These are phyloP conservation scores for Drosophila kanapiae DNA, from an alignment of 1,140 invertebrate species.

Conservation along the genomic window DNA sequence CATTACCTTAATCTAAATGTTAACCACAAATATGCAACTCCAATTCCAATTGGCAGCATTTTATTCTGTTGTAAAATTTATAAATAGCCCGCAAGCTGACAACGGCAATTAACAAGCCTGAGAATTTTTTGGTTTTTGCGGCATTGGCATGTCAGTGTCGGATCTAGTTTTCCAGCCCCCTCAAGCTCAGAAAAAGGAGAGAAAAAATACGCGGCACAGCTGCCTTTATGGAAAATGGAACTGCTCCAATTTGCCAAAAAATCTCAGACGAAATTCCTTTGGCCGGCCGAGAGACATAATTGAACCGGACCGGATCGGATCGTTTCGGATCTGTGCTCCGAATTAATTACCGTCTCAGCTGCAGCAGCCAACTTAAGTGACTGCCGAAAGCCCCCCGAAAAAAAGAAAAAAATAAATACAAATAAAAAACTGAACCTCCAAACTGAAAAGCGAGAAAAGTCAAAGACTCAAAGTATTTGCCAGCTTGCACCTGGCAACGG, in stretches of 20 bases:
- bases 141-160: conserved; percentile 71
- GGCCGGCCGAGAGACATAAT: conserved; percentile 60
- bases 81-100: conserved; percentile 77
- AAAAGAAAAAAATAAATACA: conserved; percentile 10
- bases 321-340: conserved; percentile 50
- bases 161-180: conserved; percentile 29
- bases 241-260: conserved; percentile 77
- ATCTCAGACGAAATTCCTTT: conserved; percentile 74
- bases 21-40: conserved; percentile 51
- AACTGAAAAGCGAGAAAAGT: conserved; percentile 64
- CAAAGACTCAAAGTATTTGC: conserved; percentile 72
- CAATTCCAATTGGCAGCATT: conserved; percentile 40
- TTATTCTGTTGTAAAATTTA: conserved; percentile 59
- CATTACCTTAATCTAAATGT: conserved; percentile 43
- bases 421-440: conserved; percentile 27
- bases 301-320: conserved; percentile 66
- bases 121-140: conserved; percentile 61
- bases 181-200: conserved; percentile 6
- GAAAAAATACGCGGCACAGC: conserved; percentile 38
- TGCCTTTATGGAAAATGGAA: conserved; percentile 57
- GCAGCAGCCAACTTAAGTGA: conserved; percentile 57
- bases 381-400: conserved; percentile 35
- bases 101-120: conserved; percentile 80
- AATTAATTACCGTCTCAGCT: conserved; percentile 79
- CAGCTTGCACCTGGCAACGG: conserved; percentile 71